Conservation (phyloP, 2,113 vertebrate species). For the Psephotus haematonotus region DNA sequence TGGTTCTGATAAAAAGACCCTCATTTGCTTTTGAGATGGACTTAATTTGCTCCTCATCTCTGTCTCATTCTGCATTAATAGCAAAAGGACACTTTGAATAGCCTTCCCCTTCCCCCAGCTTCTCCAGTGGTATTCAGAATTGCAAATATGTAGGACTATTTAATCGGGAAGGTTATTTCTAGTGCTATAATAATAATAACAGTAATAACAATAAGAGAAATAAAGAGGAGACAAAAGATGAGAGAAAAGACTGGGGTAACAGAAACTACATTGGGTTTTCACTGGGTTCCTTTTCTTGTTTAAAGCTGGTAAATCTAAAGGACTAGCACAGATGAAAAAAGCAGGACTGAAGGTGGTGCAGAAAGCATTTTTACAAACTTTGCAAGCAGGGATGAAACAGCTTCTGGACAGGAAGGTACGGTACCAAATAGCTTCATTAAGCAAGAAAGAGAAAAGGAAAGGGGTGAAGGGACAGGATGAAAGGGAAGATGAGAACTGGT, state of each 20-base stretch:
- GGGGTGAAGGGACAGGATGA: neutral
- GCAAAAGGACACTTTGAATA: neutral
- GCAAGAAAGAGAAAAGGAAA: neutral
- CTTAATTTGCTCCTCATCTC: neutral
- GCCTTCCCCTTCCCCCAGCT: neutral
- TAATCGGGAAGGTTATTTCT: neutral
- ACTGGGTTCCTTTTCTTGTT: neutral
- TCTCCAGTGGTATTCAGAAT: neutral
- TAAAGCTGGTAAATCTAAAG: neutral
- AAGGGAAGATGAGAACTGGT: neutral
- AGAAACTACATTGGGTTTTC: neutral
- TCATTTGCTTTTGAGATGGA: slow-evolving; percentile 15
- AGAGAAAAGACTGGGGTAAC: neutral
- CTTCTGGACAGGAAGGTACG: slow-evolving; percentile 17
- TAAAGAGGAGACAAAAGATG: neutral
- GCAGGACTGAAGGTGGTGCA: neutral
- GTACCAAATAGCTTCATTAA: neutral
- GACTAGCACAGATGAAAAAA: slow-evolving; percentile 1
- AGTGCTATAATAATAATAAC: neutral
- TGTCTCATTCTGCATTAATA: neutral
- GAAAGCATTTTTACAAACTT: slow-evolving; percentile 36
- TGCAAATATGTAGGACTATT: neutral
- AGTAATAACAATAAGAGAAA: slow-evolving; percentile 2
- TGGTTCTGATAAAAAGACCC: neutral
- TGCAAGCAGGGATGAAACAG: slow-evolving; percentile 36